Evolutionary conservation across 2,888 invertebrate genomes (phyloP).

Genomic region (Xestia xanthographa): DNA sequence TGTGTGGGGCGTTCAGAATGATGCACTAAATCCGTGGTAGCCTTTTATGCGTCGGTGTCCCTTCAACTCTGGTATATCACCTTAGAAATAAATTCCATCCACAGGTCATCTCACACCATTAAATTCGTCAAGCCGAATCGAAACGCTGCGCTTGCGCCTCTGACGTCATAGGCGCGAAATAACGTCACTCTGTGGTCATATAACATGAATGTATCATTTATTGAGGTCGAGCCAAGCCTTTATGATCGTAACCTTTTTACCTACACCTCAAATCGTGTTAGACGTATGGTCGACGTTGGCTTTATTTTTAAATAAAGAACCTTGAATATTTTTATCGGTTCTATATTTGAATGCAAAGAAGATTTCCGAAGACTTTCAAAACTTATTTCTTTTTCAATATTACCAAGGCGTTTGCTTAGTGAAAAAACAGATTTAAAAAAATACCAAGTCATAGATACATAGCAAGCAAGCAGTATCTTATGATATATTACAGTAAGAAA

Average conservation of each 20-base stretch:
- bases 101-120: conserved; percentile 6
- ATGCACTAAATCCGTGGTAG: too few relatives aligned
- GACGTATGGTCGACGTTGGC: conserved; percentile 13
- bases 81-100: not conserved
- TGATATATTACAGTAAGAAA: not conserved
- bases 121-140: conserved; percentile 44
- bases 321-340: not conserved
- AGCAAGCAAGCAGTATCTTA: not conserved
- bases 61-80: not conserved
- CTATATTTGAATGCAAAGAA: not conserved
- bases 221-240: conserved; percentile 51
- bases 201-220: conserved; percentile 45
- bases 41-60: too few relatives aligned
- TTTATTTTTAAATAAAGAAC: not conserved
- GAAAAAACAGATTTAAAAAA: not conserved
- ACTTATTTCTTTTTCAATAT: not conserved
- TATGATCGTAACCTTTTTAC: conserved; percentile 54
- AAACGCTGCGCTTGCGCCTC: conserved; percentile 35
- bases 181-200: conserved; percentile 57
- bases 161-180: conserved; percentile 56
- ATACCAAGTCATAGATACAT: not conserved
- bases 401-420: not conserved
- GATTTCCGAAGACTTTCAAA: not conserved
- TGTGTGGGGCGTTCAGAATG: too few relatives aligned
- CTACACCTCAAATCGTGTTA: conserved; percentile 38